Base-by-base conservation (phyloP, 2,113 vertebrate genomes). In the Callorhinus ursinus region DNA sequence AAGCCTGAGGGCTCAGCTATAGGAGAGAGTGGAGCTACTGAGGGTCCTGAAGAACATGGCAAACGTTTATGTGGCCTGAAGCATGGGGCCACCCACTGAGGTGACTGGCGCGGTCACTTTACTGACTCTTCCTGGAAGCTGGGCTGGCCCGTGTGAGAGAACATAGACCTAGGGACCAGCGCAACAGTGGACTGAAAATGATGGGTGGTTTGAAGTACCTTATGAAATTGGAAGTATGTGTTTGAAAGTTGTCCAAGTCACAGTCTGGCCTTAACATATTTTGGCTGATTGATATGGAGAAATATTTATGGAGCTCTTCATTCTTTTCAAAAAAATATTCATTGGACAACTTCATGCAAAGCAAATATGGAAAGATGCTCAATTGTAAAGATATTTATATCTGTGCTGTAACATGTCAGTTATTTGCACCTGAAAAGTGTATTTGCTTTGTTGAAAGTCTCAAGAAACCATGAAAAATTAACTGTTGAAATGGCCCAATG, bases 281-380 rank as follows among this genome's bases (percentile, higher is more conserved):
- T 95, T 95, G 90, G 90, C 67, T 97, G 96, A 92, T 69, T 84
- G 71, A 90, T 90, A 76, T 2, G 21, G 82, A 63, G 93, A 97
- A 97, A 85, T 94, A 76, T 88, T 96, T 87, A 65, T 79, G 92
- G 36, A 94, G 81, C n/a, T 76, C 61, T 76, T 95, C 69, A 22
- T 92, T 95, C 79, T 90, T 97, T 96, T 88, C 11, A 88, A 19
- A 95, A 95, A 97, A 95, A 91, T 67, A 92, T 67, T 95, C 36
- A 57, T 49, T 92, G 74, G 61, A 69, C 80, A 90, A 65, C 80
- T 97, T 31, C 89, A 36, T 72, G 5, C 31, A 96, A 79, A 93
- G 72, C 59, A 89, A 97, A 93, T 95, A 81, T 39, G 80, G 33
- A 93, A 95, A 74, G 92, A 89, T 95, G 67, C n/a, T 96, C 59